Evolutionary conservation across 2,113 vertebrate species (phyloP), one percentile per base, ranked within the genome.

Genomic region (Scomber japonicus): DNA sequence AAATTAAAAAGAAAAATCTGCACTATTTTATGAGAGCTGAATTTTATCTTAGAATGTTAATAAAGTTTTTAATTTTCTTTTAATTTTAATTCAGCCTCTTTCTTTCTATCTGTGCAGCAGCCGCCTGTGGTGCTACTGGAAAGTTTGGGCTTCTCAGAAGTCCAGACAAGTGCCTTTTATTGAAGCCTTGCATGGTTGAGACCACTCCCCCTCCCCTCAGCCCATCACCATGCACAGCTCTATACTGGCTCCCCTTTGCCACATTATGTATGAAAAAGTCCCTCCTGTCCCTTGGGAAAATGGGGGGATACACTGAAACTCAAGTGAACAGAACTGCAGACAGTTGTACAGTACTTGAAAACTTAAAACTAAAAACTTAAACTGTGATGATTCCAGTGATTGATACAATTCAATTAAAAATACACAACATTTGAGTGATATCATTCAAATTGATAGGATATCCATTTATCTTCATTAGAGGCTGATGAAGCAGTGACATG

Each of bases 161-260:
- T 93, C 80, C 88, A 85, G 75, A 91, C 89, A 90, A 94, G 93
- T 91, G 91, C 90, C 93, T 96, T 96, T 95, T 96, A 95, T 96
- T 95, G 89, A 78, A 92, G 69, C 81, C 71, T 70, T 71, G 84
- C 77, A 70, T 81, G 89, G 84, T 71, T 65, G 55, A 94, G 88
- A 93, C 94, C 94, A 94, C 94, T 93, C 94, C 95, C 93, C 90
- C 85, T 88, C 63, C 86, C 84, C 66, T 90, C 88, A 91, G 89
- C 92, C 90, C 93, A 94, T 94, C 90, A 91, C 85, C 91, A 91
- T 86, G 73, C 80, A 81, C 70, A 66, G 79, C 90, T 86, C 62
- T 72, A 88, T 66, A 60, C 49, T 71, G 73, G 86, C 76, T 87
- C 84, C 83, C 82, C 44, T 87, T 83, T 86, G 73, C 80, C 86